Base-by-base conservation (phyloP, 1,140 invertebrate species). In the Trichoplusia ni region DNA sequence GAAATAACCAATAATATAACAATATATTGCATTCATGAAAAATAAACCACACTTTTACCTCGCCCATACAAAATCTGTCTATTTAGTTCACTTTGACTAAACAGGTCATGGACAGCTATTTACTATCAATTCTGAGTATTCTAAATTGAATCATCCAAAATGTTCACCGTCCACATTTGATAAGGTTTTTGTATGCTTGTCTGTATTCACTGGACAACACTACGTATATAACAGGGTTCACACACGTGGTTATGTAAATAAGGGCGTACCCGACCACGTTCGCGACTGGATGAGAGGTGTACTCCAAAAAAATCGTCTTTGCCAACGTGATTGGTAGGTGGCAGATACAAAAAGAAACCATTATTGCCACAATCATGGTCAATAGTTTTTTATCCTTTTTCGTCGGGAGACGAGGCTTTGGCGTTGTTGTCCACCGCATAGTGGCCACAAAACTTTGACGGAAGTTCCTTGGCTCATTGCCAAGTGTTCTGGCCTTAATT, bases 181-280 rank as follows among this genome's bases (percentile, higher is more conserved):
- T 79, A 23, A 96, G 88, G 71, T 95, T 94, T 86, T 94, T 95
- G 75, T 97, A 97, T 0, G 96, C 96, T 71, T 95, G 94, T 38
- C 96, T 88, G 74, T 97, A 97, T 67, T 97, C 96, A 0, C 93
- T 94, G 66, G 95, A 97, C 95, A 97, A 96, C 0, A 96, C 93
- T 3, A 97, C 96, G 76, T 97, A 97, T 54, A 97, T 96, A 11
- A 97, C 92, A 0, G 96, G 96, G 87, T 97, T 97, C 42, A 97
- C 95, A 76, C 96, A 97, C 2, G 95, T 95, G 0, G 95, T 96
- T 58, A 96, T 82, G 81, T 96, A 97, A 54, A 97, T 94, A 0
- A 96, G 89, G 16, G 97, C 90, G 66, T 97, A 96, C 0, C 95
- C 94, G 11, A 93, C 92, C 7, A 97, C 95, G 65, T 96, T 95